Conservation (phyloP, 2,797 vertebrate genomes). For the Philypnodon macrostomus region DNA sequence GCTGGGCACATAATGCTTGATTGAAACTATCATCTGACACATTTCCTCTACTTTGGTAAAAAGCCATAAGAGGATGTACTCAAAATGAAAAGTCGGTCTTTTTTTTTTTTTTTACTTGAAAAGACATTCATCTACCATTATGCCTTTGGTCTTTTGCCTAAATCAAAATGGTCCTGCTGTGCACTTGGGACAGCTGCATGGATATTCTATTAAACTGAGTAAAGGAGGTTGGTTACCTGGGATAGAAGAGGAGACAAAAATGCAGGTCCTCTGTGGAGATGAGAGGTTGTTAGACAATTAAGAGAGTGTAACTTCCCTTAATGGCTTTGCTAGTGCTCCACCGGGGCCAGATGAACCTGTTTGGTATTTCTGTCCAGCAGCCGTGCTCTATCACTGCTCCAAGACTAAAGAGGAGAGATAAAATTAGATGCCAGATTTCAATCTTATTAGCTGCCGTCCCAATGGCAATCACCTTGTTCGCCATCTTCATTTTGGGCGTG, state of each 20-base stretch:
- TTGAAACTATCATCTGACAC: conserved; percentile 12
- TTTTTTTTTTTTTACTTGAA: neutral
- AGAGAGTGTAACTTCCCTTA: conserved; percentile 40
- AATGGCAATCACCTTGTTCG: conserved; percentile 47
- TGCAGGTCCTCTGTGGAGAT: conserved; percentile 38
- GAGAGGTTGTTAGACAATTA: conserved; percentile 43
- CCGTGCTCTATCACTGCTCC: conserved; percentile 32
- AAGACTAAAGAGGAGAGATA: conserved; percentile 49
- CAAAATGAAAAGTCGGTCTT: neutral
- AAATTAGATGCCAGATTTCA: conserved; percentile 63
- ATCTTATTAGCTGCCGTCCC: conserved; percentile 63
- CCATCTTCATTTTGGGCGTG: conserved; percentile 12
- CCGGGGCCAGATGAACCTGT: conserved; percentile 35
- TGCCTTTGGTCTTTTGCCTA: conserved; percentile 32
- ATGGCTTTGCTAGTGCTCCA: conserved; percentile 34
- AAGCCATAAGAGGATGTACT: neutral
- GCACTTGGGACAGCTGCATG: conserved; percentile 39
- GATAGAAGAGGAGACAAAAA: conserved; percentile 34
- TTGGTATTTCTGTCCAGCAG: conserved; percentile 57
- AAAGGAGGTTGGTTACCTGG: conserved; percentile 28
- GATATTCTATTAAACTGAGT: conserved; percentile 53
- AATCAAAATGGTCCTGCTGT: conserved; percentile 29
- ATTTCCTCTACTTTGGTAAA: conserved; percentile 2
- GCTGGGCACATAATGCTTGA: conserved; percentile 14
- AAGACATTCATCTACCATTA: conserved; percentile 10